Evolutionary conservation across 2,888 invertebrate genomes (phyloP).

Genomic region (Teleiodes luculella): DNA sequence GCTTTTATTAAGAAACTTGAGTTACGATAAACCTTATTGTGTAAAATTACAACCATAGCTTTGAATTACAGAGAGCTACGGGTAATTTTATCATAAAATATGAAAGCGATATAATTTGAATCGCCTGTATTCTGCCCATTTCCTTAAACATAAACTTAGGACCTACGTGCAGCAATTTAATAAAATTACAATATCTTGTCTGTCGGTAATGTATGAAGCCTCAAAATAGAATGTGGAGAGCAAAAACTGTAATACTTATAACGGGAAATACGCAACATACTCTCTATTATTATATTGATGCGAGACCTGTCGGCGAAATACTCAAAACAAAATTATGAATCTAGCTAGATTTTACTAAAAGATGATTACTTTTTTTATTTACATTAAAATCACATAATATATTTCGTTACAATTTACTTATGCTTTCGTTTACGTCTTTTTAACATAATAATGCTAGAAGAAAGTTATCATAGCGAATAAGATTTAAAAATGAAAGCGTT

Average conservation of each 20-base stretch:
- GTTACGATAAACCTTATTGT: constrained; percentile 1
- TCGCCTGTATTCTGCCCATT: background rate
- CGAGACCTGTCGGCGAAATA: background rate
- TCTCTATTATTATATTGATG: background rate
- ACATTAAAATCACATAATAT: constrained; percentile 11
- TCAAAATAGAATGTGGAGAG: background rate
- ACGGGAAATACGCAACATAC: background rate
- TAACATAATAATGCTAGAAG: constrained; percentile 27
- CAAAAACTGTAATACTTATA: background rate
- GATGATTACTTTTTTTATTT: background rate
- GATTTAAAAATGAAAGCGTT: constrained; percentile 41
- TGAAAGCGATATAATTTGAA: background rate
- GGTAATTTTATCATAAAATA: background rate
- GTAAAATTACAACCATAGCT: background rate
- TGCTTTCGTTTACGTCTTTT: constrained; percentile 26
- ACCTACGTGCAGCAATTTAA: background rate
- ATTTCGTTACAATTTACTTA: constrained; percentile 15
- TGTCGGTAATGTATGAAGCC: background rate
- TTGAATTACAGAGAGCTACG: background rate
- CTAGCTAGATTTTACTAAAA: background rate
- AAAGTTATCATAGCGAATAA: constrained; percentile 26
- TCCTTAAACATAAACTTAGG: background rate
- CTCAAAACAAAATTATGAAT: background rate
- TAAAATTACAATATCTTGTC: background rate
- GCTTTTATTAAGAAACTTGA: background rate